Evolutionary conservation across 1,140 invertebrate genomes (phyloP).

Genomic region (Lucilia sericata): DNA sequence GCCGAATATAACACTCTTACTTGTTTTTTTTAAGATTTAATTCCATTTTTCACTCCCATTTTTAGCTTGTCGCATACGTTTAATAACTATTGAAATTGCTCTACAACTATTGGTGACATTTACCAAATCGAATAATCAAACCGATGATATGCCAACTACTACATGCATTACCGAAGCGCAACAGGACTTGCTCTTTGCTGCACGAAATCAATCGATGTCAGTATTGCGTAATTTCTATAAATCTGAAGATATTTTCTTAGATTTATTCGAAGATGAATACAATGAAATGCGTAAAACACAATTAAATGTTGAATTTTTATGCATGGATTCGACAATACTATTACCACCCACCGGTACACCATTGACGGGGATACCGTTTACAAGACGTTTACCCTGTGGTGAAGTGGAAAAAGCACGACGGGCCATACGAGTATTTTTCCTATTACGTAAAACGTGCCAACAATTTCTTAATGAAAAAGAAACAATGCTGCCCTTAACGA

Average conservation of each 20-base stretch:
- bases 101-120: constrained; percentile 80
- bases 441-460: constrained; percentile 87
- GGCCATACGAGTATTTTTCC: constrained; percentile 94
- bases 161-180: constrained; percentile 69
- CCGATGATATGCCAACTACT: constrained; percentile 59
- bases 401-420: constrained; percentile 94
- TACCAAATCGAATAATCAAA: constrained; percentile 67
- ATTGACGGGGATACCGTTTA: constrained; percentile 95
- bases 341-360: constrained; percentile 97
- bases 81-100: constrained; percentile 92
- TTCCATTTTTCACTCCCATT: no score
- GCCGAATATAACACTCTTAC: no score
- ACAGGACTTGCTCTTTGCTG: constrained; percentile 72
- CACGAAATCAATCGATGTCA: constrained; percentile 87
- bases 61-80: constrained; percentile 81
- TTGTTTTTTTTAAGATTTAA: no score
- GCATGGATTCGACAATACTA: constrained; percentile 96
- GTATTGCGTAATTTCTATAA: constrained; percentile 94
- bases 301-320: constrained; percentile 91
- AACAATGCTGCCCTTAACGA: constrained; percentile 90
- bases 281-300: constrained; percentile 89
- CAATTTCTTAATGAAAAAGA: constrained; percentile 86
- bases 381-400: constrained; percentile 93
- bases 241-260: constrained; percentile 98
- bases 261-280: constrained; percentile 98